A percentile compares a stretch with the other conserved stretches of the same genome.
phyloP scores from a whole-genome alignment of 2,888 invertebrate species.

The Cyaniris semiargus region DNA sequence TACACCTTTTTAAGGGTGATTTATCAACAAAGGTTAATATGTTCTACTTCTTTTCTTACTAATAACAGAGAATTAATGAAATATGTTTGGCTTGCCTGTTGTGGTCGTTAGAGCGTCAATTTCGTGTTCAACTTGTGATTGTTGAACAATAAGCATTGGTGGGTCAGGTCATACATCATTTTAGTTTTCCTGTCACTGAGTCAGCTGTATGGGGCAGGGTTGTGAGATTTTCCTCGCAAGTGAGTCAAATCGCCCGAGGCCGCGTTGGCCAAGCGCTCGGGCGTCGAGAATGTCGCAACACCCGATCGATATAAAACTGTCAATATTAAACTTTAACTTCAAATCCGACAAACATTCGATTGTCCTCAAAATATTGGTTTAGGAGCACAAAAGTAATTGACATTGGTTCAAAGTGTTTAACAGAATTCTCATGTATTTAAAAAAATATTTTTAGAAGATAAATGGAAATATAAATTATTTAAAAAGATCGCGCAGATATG shows the following conservation, averaged over 20 bases:
- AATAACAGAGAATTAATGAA: too few species aligned
- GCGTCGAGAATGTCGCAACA: background rate
- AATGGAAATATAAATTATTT: background rate
- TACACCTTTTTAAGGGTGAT: background rate
- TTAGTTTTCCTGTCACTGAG: background rate
- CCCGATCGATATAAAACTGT: constrained; percentile 13
- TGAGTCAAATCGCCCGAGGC: background rate
- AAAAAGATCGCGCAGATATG: background rate
- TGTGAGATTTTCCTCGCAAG: background rate
- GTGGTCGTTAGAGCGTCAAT: too few species aligned
- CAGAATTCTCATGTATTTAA: background rate
- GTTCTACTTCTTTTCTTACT: too few species aligned
- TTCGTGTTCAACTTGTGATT: too few species aligned
- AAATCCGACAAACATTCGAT: background rate
- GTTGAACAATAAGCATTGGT: too few species aligned
- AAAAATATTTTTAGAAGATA: background rate
- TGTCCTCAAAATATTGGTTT: background rate
- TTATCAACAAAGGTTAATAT: too few species aligned
- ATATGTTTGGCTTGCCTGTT: too few species aligned
- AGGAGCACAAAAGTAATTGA: background rate
- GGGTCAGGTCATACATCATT: too few species aligned
- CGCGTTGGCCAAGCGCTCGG: background rate
- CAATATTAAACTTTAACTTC: constrained; percentile 23
- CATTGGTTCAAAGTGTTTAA: background rate
- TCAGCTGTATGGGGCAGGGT: background rate